Percentiles rank a stretch among this genome's conserved stretches.
Conservation (phyloP, 2,888 invertebrate genomes). For the Andrena camellia region DNA sequence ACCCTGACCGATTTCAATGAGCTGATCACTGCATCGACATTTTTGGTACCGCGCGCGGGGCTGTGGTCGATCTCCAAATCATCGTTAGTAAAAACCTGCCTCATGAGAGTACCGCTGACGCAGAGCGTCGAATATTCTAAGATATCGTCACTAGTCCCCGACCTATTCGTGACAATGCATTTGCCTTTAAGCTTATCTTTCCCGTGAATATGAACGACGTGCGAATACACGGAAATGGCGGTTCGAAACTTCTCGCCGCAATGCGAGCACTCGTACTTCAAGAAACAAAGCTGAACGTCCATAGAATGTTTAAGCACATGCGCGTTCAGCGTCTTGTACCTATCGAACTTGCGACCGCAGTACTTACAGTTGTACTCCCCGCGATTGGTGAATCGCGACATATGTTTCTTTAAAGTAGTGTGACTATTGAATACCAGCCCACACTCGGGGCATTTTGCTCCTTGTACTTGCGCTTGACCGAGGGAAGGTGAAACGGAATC, state of each 20-base stretch:
- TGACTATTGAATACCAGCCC: constrained; percentile 14
- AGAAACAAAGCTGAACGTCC: too few species aligned
- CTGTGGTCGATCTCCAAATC: not conserved
- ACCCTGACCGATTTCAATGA: not conserved
- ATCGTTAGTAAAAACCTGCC: not conserved
- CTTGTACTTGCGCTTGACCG: not conserved
- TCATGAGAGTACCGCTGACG: not conserved
- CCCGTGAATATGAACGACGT: constrained; percentile 64
- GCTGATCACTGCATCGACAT: not conserved
- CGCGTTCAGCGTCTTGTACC: not conserved
- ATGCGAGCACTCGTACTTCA: constrained; percentile 25
- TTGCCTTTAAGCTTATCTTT: not conserved
- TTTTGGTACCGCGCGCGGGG: not conserved
- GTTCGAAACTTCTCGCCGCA: constrained; percentile 60
- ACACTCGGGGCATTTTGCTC: constrained; percentile 40
- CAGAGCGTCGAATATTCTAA: not conserved
- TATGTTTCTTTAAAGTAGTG: constrained; percentile 49
- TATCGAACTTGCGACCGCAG: constrained; percentile 60
- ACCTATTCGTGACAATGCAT: not conserved
- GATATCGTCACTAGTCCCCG: not conserved
- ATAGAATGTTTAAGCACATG: constrained; percentile 57
- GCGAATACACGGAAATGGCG: constrained; percentile 35
- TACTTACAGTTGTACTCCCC: constrained; percentile 58
- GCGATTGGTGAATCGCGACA: constrained; percentile 43
- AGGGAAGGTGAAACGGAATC: too few species aligned